Conservation (phyloP, 2,113 vertebrate species). For the Bujurquina vittata region DNA sequence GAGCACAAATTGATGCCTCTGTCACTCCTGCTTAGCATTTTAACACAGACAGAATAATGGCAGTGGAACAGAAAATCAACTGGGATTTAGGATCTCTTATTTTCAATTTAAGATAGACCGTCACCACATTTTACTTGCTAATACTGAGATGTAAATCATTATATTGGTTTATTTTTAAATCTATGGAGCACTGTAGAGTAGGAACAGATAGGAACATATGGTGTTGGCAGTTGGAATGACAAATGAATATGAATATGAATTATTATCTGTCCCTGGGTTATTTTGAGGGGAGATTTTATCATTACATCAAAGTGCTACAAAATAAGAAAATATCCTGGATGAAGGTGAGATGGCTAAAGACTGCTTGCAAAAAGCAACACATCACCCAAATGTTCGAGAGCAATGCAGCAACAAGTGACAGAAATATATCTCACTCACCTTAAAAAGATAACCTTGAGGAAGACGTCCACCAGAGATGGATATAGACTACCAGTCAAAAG, state of each 20-base stretch:
- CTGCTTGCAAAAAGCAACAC: not conserved
- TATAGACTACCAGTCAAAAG: not conserved
- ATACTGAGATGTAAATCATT: not conserved
- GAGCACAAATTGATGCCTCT: constrained; percentile 52
- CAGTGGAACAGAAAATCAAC: constrained; percentile 14
- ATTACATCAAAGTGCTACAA: not conserved
- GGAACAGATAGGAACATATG: not conserved
- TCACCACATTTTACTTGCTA: not conserved
- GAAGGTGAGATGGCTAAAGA: not conserved
- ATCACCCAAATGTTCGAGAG: not conserved
- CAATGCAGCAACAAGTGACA: not conserved
- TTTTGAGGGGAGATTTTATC: not conserved
- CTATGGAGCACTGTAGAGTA: not conserved
- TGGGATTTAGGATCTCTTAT: constrained; percentile 13
- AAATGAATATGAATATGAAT: not conserved
- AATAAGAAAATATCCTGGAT: not conserved
- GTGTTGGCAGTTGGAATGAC: not conserved
- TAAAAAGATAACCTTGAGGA: not conserved
- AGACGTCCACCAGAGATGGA: too few relatives aligned
- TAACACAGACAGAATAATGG: constrained; percentile 19
- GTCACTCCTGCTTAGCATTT: constrained; percentile 50
- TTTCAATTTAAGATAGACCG: not conserved
- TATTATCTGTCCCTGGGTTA: not conserved
- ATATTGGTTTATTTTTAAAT: constrained; percentile 4
- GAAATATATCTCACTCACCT: not conserved